Evolutionary conservation across 2,888 invertebrate genomes (phyloP), one percentile per base, ranked within the genome.

Genomic region (Glomeris marginata): DNA sequence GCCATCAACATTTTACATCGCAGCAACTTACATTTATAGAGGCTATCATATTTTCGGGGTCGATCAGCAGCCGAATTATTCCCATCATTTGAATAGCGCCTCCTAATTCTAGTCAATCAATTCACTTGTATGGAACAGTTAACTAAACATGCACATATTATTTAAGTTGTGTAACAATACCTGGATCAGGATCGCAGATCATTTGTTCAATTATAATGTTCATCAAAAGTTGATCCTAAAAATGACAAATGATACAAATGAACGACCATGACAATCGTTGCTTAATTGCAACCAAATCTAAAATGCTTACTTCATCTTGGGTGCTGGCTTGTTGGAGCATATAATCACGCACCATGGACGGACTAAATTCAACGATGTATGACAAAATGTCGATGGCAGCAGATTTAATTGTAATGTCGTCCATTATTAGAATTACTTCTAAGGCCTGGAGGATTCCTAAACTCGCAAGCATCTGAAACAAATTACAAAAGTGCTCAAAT

Each of bases 141-240:
- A 41, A 34, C 35, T 16, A 1, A 18, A 34, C 6, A 18, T 34
- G 1, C n/a, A 45, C 33, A 45, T 18, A 8, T 16, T 38, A 18
- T 3, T 18, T 38, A 38, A 38, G 15, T 38, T 45, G 49, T 57
- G 40, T 16, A 38, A 18, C 40, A 38, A 38, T 59, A 68, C 67
- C 68, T 52, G 92, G 88, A 70, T 99, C 98, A 52, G 81, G 78
- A 69, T 99, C 98, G 62, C 84, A 84, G 55, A 97, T 81, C 82
- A 99, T 88, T 75, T 98, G 95, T 70, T 92, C 88, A 69, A 99
- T 94, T 63, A 98, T 85, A 66, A 95, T 86, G 68, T 98, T 98
- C 55, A 82, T 69, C 40, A 77, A 64, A 60, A 91, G 72, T 66
- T 92, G 87, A 65, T 95, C 92, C 84, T 94, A 71, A 49, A 41